phyloP scores from a whole-genome alignment of 2,113 vertebrate genomes.

The Agelaius phoeniceus region DNA sequence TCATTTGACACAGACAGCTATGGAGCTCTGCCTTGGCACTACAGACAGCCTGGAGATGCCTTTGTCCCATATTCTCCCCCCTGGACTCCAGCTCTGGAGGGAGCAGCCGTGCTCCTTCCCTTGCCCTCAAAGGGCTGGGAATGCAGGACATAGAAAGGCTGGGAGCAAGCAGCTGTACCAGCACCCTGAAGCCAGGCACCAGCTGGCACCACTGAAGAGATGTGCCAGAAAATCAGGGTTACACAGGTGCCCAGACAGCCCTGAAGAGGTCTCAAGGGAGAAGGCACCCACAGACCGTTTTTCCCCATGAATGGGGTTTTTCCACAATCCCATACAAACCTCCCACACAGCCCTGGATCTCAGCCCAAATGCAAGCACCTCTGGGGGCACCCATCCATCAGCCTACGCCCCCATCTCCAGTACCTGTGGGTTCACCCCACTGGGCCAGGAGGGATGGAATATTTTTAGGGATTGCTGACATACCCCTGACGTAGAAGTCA shows the following conservation, averaged over 20 bases:
- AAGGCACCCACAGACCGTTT: background rate
- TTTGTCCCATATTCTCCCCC: background rate
- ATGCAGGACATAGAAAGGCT: background rate
- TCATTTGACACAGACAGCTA: background rate
- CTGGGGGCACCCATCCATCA: background rate
- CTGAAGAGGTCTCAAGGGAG: background rate
- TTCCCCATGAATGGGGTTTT: background rate
- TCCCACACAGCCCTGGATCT: background rate
- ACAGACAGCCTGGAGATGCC: background rate
- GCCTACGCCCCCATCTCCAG: background rate
- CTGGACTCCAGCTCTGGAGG: background rate
- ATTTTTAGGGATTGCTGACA: background rate
- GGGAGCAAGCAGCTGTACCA: background rate
- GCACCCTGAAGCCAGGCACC: background rate
- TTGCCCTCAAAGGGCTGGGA: background rate
- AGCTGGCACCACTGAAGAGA: background rate
- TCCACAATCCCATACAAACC: background rate
- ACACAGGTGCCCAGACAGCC: background rate
- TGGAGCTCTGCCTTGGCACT: background rate
- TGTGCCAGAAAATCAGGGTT: background rate
- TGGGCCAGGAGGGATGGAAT: background rate
- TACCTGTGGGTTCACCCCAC: rapidly evolving
- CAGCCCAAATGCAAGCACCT: background rate
- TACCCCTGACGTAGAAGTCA: background rate
- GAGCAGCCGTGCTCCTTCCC: background rate